Base-by-base conservation (phyloP, 2,113 vertebrate species). In the Spilogale gracilis region DNA sequence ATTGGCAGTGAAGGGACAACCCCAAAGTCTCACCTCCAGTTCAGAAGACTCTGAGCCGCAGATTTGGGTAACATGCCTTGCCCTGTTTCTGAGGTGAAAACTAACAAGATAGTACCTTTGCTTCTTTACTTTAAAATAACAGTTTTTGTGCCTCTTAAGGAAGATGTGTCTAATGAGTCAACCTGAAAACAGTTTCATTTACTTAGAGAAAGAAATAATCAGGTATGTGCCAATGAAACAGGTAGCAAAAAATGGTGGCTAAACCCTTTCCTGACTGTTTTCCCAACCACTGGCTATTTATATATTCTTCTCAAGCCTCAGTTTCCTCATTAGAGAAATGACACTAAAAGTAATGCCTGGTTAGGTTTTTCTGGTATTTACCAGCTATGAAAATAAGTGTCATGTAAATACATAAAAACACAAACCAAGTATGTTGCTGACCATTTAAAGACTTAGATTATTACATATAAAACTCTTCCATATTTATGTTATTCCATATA, bases 261-360 rank as follows among this genome's bases (percentile, higher is more conserved):
- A 58, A 86, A 91, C 60, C 73, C 54, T 71, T 78, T 89, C 25
- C 23, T 95, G 60, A 83, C 54, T 27, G 6, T 56, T 96, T 94
- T 69, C 43, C 11, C 80, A 73, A 84, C 50, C 54, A 63, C 23
- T 91, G 45, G 10, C 54, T 95, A 80, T 80, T 74, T 65, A 83
- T 61, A 18, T 43, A 80, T 74, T 48, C 12, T 67, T 73, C 38
- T 32, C 7, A n/a, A 92, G 43, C 48, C 12, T 94, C 25, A 30
- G 71, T 84, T 90, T 92, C 16, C 9, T 95, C n/a, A 58, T 88
- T 56, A 82, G 82, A 89, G 65, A 95, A 92, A 89, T 84, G 43
- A 89, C 27, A 80, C 27, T 73, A 94, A 67, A 81, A 83, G 16
- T 82, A 63, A 76, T 73, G 86, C 9, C 21, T 88, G 54, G 87